These are phyloP conservation scores for Melanostoma mellinum DNA, from an alignment of 2,888 invertebrate species.

Conservation along the genomic window DNA sequence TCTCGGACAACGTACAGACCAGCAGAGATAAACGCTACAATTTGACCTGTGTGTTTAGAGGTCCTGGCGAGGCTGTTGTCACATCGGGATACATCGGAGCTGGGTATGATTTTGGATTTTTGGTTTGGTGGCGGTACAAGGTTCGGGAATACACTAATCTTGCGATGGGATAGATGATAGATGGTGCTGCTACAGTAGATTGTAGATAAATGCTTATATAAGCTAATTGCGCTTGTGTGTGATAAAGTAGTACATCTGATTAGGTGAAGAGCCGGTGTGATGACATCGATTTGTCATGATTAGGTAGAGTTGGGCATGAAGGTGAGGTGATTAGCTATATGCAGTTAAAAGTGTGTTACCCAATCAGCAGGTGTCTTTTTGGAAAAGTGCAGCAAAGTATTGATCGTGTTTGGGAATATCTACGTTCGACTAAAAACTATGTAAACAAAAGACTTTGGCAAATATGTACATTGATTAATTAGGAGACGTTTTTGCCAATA, in stretches of 20 bases:
- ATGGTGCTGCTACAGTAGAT: conserved; percentile 42
- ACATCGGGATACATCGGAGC: conserved; percentile 96
- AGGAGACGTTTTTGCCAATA: too few species aligned
- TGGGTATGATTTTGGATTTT: conserved; percentile 85
- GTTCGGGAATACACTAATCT: conserved; percentile 18
- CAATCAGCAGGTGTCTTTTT: too few species aligned
- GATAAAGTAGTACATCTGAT: conserved; percentile 33
- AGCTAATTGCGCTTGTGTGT: conserved; percentile 47
- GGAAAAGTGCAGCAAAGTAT: too few species aligned
- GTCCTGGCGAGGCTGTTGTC: conserved; percentile 95
- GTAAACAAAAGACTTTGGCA: too few species aligned
- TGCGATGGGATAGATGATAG: conserved; percentile 42
- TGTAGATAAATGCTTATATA: conserved; percentile 5
- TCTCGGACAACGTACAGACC: conserved; percentile 96
- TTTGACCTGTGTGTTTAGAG: conserved; percentile 94
- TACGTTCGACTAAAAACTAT: too few species aligned
- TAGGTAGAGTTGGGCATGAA: neutral
- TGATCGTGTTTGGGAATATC: too few species aligned
- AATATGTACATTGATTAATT: too few species aligned
- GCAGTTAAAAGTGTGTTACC: too few species aligned
- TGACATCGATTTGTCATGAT: conserved; percentile 9
- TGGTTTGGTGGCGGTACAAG: conserved; percentile 11
- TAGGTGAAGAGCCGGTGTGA: neutral
- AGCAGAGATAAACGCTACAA: conserved; percentile 95
- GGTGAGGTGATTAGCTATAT: neutral